Conservation (phyloP, 2,113 vertebrate genomes). For the Lepisosteus oculatus region DNA sequence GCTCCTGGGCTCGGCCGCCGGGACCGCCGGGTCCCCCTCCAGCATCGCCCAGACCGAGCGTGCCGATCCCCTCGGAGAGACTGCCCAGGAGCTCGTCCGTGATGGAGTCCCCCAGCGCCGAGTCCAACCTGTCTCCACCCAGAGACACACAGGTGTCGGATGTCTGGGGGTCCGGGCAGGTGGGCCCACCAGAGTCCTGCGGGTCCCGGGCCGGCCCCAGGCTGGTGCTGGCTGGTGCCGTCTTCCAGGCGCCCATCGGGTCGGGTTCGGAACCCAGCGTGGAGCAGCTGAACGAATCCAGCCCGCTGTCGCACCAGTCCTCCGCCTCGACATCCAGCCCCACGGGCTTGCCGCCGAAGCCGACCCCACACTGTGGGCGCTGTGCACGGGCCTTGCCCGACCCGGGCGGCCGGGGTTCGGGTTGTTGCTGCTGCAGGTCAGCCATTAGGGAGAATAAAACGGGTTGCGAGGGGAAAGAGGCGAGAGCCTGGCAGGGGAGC, state of each 20-base stretch:
- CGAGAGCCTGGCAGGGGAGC: background rate
- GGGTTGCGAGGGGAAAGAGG: background rate
- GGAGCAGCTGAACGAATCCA: slow-evolving; percentile 61
- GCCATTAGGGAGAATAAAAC: slow-evolving; percentile 29
- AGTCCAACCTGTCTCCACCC: slow-evolving; percentile 44
- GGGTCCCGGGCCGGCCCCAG: background rate
- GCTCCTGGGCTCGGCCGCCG: slow-evolving; percentile 13
- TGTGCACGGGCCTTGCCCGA: slow-evolving; percentile 12
- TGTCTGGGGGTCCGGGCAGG: background rate
- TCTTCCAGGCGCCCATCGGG: slow-evolving; percentile 13
- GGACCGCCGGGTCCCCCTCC: slow-evolving; percentile 22
- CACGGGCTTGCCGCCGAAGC: slow-evolving; percentile 22
- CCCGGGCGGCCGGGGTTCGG: slow-evolving; percentile 18
- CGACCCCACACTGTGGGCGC: slow-evolving; percentile 22
- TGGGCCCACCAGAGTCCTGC: background rate
- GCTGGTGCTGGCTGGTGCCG: background rate
- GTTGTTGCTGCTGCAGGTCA: slow-evolving; percentile 20
- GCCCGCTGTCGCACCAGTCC: slow-evolving; percentile 75
- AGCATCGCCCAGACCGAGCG: slow-evolving; percentile 29
- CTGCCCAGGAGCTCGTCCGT: slow-evolving; percentile 39
- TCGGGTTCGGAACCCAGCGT: slow-evolving; percentile 28
- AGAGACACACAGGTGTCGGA: slow-evolving; percentile 18
- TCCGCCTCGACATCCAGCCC: slow-evolving; percentile 23
- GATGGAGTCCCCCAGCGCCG: slow-evolving; percentile 50
- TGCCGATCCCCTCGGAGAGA: slow-evolving; percentile 41